These are phyloP conservation scores for Ceryle rudis DNA, from an alignment of 2,797 vertebrate genomes.

Conservation along the genomic window DNA sequence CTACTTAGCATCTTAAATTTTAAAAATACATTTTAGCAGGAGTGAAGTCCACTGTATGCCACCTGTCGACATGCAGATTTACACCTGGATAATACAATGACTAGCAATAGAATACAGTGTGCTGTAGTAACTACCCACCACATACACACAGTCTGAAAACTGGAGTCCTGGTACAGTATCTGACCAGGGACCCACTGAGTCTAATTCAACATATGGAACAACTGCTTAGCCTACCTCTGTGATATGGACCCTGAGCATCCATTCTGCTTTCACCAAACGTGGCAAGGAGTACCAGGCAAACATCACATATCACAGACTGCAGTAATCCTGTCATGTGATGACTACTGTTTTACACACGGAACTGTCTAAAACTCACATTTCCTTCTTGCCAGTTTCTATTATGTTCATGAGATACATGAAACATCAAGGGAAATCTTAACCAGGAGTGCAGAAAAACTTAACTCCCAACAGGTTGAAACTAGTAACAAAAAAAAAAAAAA, in stretches of 20 bases:
- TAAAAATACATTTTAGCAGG: not conserved
- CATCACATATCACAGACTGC: not conserved
- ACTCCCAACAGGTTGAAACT: constrained; percentile 33
- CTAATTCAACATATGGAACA: not conserved
- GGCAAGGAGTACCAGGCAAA: not conserved
- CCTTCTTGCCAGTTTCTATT: not conserved
- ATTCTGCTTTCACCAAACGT: not conserved
- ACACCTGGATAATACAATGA: not conserved
- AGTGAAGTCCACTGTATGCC: not conserved
- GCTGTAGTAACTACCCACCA: not conserved
- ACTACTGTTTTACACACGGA: not conserved
- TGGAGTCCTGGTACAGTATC: not conserved
- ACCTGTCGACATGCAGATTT: not conserved
- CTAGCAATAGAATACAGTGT: not conserved
- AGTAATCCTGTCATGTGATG: not conserved
- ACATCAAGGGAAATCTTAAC: not conserved
- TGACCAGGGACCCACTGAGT: not conserved
- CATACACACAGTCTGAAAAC: not conserved
- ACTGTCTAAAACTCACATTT: not conserved
- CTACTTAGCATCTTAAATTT: not conserved
- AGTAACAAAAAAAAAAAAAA: not conserved
- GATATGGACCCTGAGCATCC: not conserved
- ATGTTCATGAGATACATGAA: not conserved
- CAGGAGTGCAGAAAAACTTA: constrained; percentile 10
- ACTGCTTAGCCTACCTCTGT: not conserved